Percentiles rank a stretch among this genome's conserved stretches.
Conservation (phyloP, 2,888 invertebrate species). For the Ephialtes manifestator region DNA sequence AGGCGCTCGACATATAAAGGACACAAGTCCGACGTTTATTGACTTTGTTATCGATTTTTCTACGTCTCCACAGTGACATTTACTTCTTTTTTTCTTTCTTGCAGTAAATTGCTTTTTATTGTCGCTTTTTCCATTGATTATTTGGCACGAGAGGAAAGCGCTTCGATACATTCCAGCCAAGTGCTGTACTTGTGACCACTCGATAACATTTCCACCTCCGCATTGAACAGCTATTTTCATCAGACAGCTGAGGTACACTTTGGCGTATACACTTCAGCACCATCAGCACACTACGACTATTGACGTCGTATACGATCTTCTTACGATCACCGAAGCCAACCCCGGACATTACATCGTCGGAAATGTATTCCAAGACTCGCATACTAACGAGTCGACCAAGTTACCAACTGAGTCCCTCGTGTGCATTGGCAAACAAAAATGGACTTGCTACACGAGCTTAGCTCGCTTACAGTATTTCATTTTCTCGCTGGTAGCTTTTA, state of each 20-base stretch:
- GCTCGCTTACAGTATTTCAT: conserved; percentile 13
- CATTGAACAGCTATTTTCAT: not conserved
- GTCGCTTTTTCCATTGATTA: not conserved
- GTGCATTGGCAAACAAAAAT: conserved; percentile 39
- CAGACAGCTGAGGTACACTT: conserved; percentile 17
- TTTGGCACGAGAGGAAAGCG: not conserved
- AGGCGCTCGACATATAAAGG: not conserved
- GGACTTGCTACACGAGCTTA: not conserved
- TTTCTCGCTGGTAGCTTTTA: conserved; percentile 26
- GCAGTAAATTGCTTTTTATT: not conserved
- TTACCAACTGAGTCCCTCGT: not conserved
- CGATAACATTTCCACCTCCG: not conserved
- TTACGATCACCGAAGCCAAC: not conserved
- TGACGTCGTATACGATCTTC: not conserved
- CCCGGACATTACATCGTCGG: conserved; percentile 13
- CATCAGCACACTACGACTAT: not conserved
- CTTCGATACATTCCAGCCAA: not conserved
- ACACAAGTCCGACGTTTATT: conserved; percentile 40
- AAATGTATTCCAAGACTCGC: conserved; percentile 30
- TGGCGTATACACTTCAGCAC: not conserved
- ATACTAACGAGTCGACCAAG: conserved; percentile 36
- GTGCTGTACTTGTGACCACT: not conserved
- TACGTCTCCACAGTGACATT: conserved; percentile 5
- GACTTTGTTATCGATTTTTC: conserved; percentile 37
- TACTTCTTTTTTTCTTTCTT: conserved; percentile 25